Evolutionary conservation across 1,140 invertebrate species (phyloP), one percentile per base, ranked within the genome.

Genomic region (Dreissena polymorpha): DNA sequence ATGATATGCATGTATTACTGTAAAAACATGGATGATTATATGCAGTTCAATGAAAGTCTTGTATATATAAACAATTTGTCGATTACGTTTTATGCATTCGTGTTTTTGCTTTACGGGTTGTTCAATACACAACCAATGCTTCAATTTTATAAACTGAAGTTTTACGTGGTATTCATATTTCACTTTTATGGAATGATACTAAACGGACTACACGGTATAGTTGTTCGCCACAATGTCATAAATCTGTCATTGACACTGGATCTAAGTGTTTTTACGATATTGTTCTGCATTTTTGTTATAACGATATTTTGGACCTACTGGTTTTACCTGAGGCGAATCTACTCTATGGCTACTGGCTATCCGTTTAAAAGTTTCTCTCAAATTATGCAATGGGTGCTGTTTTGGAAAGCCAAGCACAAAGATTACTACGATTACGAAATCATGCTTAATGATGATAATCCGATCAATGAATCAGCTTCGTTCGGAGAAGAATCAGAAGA

Each of bases 381-480:
- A n/a, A 27, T 69, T 14, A 29, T 69, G 67, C 29, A 49, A 69
- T 12, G 27, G 67, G 29, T 69, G 14, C 16, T 25, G 67, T 69
- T 69, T n/a, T 69, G 67, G 67, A 69, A 69, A 69, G 14, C 67
- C 27, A 69, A 69, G 50, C 67, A 69, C 67, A 69, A 25, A 29
- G 67, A 69, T 49, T 69, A 69, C 67, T 69, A 69, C 67, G 67
- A 69, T 69, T 69, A 69, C 67, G 67, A 69, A 10, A 69, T 49
- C 10, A 18, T 69, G 67, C 29, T 16, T 25, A 25, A 18, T 29
- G 67, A 69, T 25, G 23, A 27, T 8, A 29, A 27, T 16, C 27
- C 14, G 14, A 13, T 16, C 67, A 49, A 16, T 16, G 67, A 69
- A 10, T 27, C 29, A 12, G 67, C 29, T 27, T 49, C 29, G 12